These are phyloP conservation scores for Saccostrea glomerata DNA, from an alignment of 1,140 invertebrate genomes.

Conservation along the genomic window DNA sequence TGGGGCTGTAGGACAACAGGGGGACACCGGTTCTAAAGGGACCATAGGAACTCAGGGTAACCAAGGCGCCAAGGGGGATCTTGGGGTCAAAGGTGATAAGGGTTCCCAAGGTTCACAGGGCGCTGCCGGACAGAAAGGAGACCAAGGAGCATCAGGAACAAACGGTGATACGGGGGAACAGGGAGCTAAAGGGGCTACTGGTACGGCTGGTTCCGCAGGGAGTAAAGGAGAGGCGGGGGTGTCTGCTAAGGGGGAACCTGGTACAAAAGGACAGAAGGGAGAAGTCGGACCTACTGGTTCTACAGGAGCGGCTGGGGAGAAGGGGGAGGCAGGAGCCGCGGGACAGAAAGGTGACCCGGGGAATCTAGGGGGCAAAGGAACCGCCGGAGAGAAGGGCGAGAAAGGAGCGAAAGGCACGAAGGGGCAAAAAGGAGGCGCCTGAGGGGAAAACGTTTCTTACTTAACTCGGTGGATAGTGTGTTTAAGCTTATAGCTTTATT, in stretches of 20 bases:
- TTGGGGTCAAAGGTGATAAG: slow-evolving; percentile 27
- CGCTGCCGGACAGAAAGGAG: slow-evolving; percentile 13
- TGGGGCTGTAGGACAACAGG: neutral
- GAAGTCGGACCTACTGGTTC: neutral
- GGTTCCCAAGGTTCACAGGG: slow-evolving; percentile 29
- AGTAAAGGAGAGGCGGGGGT: neutral
- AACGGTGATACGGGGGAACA: slow-evolving; percentile 29
- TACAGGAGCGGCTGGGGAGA: neutral
- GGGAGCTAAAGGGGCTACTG: neutral
- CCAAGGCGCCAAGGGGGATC: slow-evolving; percentile 6
- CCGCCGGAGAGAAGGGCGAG: too few species aligned
- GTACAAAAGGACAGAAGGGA: neutral
- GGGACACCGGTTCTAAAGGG: neutral
- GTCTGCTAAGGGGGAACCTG: neutral
- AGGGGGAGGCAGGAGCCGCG: neutral
- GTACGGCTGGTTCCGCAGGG: neutral
- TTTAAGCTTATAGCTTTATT: too few species aligned
- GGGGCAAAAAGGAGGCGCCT: too few species aligned
- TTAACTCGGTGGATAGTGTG: too few species aligned
- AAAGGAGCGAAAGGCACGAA: neutral
- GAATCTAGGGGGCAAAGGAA: too few species aligned
- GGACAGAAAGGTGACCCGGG: neutral
- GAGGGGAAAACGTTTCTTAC: too few species aligned
- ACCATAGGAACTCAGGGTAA: slow-evolving; percentile 1
- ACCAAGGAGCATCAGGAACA: neutral